phyloP scores from a whole-genome alignment of 2,888 invertebrate genomes.

The Empis stercorea region DNA sequence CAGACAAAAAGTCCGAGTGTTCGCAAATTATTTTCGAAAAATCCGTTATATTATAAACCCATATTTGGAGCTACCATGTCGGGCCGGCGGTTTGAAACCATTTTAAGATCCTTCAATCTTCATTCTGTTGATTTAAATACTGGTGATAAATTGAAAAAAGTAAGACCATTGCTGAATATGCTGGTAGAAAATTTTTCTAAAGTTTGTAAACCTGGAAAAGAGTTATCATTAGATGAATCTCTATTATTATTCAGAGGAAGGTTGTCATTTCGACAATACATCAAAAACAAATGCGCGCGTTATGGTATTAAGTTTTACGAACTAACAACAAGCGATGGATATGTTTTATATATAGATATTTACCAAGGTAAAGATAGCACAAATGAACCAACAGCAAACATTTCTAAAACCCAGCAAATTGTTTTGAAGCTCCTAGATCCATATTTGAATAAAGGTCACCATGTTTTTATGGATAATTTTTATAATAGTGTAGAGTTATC shows the following conservation, averaged over 20 bases:
- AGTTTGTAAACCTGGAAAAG: neutral
- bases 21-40: too few relatives aligned
- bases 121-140: too few relatives aligned
- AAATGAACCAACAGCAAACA: neutral
- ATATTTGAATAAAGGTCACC: conserved; percentile 17
- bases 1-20: too few relatives aligned
- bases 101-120: too few relatives aligned
- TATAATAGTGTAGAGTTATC: conserved; percentile 15
- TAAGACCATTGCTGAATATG: neutral
- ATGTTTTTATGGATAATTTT: conserved; percentile 21
- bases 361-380: neutral
- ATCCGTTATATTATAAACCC: too few relatives aligned
- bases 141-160: too few relatives aligned
- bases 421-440: neutral
- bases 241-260: neutral
- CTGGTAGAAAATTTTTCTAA: neutral
- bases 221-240: neutral
- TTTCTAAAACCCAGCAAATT: neutral
- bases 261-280: neutral
- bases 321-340: neutral
- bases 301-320: neutral
- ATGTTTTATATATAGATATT: neutral
- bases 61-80: too few relatives aligned
- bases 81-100: too few relatives aligned
- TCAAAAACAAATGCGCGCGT: neutral